A percentile compares a stretch with the other conserved stretches of the same genome.
phyloP scores from a whole-genome alignment of 2,113 vertebrate genomes.

The Tretioscincus oriximinensis region DNA sequence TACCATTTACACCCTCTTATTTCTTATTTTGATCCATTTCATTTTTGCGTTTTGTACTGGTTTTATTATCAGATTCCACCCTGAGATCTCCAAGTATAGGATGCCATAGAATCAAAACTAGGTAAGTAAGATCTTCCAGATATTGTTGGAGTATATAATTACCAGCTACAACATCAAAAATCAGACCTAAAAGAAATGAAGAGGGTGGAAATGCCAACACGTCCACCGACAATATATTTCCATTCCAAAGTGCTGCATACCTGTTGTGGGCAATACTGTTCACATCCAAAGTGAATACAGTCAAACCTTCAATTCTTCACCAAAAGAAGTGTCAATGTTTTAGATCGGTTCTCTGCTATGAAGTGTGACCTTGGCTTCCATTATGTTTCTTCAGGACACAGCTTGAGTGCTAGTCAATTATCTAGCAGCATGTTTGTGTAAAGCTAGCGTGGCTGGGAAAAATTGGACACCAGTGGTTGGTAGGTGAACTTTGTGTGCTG shows the following conservation, averaged over 20 bases:
- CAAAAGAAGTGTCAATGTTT: neutral
- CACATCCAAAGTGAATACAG: neutral
- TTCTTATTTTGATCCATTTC: too few relatives aligned
- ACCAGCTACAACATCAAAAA: too few relatives aligned
- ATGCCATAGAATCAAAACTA: too few relatives aligned
- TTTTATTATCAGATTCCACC: too few relatives aligned
- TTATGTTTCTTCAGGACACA: slow-evolving; percentile 17
- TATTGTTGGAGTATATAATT: too few relatives aligned
- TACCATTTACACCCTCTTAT: too few relatives aligned
- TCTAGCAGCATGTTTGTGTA: slow-evolving; percentile 21
- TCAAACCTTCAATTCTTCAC: neutral
- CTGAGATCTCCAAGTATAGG: too few relatives aligned
- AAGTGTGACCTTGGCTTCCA: slow-evolving; percentile 15
- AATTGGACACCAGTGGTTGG: slow-evolving; percentile 17
- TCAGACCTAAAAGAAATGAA: too few relatives aligned
- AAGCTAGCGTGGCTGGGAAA: neutral
- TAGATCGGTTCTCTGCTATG: neutral
- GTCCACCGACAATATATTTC: too few relatives aligned
- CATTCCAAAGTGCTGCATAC: neutral
- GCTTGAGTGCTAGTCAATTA: slow-evolving; percentile 30
- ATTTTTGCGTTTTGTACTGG: too few relatives aligned
- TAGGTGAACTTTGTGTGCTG: slow-evolving; percentile 9
- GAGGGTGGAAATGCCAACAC: neutral
- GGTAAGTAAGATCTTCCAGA: too few relatives aligned
- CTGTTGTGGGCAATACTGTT: neutral